These are phyloP conservation scores for Sorex araneus DNA, from an alignment of 2,113 vertebrate species.

Conservation along the genomic window DNA sequence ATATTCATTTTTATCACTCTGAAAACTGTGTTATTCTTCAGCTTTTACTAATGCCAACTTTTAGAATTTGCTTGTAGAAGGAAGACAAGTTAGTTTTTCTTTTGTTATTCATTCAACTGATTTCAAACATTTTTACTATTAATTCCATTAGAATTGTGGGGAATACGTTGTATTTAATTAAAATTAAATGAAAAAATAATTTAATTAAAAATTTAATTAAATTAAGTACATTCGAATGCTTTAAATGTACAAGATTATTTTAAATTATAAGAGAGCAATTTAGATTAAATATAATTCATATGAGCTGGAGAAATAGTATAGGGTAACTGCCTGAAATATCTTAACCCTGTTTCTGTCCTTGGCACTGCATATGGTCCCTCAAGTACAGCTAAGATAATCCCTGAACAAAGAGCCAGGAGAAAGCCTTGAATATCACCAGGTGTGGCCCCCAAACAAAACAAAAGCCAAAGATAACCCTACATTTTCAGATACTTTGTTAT, in stretches of 20 bases:
- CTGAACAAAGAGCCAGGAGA: no score
- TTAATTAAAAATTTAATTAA: no score
- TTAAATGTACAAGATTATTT: not conserved
- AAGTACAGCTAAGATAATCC: no score
- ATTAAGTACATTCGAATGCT: no score
- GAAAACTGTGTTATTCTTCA: not conserved
- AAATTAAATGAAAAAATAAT: no score
- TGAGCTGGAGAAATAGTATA: no score
- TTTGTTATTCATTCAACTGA: slow-evolving; percentile 31
- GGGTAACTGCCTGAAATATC: no score
- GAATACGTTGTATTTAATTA: not conserved
- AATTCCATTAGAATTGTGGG: not conserved
- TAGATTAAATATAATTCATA: not conserved
- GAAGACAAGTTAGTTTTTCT: not conserved
- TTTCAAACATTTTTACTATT: slow-evolving; percentile 6
- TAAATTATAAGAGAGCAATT: slow-evolving; percentile 39
- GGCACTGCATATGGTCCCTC: no score
- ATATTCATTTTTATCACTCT: slow-evolving; percentile 11
- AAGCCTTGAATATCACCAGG: no score
- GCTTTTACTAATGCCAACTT: not conserved
- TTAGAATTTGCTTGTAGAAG: slow-evolving; percentile 36
- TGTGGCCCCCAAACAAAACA: no score
- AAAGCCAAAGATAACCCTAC: not conserved
- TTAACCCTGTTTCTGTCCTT: no score
- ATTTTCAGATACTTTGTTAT: slow-evolving; percentile 36